Evolutionary conservation across 2,113 vertebrate species (phyloP), one percentile per base, ranked within the genome.

Genomic region (Laterallus jamaicensis): DNA sequence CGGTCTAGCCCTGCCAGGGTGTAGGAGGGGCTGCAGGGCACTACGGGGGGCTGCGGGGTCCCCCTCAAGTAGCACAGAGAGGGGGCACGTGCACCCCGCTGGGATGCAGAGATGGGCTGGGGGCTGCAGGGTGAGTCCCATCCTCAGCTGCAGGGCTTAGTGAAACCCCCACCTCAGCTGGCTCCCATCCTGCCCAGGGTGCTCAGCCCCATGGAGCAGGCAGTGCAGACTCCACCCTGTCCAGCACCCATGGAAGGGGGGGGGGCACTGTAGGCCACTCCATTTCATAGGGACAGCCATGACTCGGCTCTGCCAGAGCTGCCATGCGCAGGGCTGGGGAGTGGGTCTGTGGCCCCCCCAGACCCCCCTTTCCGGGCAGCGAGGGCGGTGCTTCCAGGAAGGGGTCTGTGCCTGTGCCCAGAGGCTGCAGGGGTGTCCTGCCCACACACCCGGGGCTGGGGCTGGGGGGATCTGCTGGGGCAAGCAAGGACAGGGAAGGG

Each of bases 221-320:
- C 50, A 16, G 71, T 98, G 98, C 88, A 98, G 98, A 89, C 98
- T 97, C 98, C 98, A 44, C 39, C 37, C 26, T 10, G 5, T 55
- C 20, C 59, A 47, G 60, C 26, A 3, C 3, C 11, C 31, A 6
- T 17, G 12, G 5, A 37, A 14, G 9, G 5, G n/a, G 35, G 35
- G 35, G 35, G 32, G 49, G 10, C 1, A 2, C 16, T 2, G 28
- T 5, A 9, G 5, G 25, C 42, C 62, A 21, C 42, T 28, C n/a
- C n/a, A 4, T 17, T 31, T 4, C 1, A 6, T 1, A 37, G 16
- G 10, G 25, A 19, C 37, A 11, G 44, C 77, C 31, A 13, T 92
- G 94, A 92, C 92, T 80, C 86, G 29, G 92, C 92, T 58, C 40
- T 31, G 37, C 35, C 2, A 31, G 85, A 60, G 67, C 55, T 10